These are phyloP conservation scores for Nematostella vectensis DNA, from an alignment of 92 coral and sea anemone genomes.

Conservation along the genomic window DNA sequence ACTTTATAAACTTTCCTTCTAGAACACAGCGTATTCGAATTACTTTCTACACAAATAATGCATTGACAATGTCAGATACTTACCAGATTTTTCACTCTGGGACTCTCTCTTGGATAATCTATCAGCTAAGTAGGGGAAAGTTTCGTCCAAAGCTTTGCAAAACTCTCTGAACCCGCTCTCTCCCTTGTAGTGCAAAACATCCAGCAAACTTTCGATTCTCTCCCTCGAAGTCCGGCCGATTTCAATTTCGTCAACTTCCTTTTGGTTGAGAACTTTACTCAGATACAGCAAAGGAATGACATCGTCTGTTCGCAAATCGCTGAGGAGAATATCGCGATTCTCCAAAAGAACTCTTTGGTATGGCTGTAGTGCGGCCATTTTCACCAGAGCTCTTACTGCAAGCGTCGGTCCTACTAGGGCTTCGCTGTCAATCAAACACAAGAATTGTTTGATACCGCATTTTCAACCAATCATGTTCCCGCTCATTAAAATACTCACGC, in stretches of 20 bases:
- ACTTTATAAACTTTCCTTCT: too few relatives aligned
- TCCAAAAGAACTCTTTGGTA: conserved; percentile 70
- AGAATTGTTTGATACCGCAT: conserved; percentile 25
- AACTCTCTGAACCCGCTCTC: conserved; percentile 71
- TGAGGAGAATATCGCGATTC: conserved; percentile 61
- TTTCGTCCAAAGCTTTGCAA: conserved; percentile 61
- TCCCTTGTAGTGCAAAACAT: conserved; percentile 79
- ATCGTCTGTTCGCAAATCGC: conserved; percentile 55
- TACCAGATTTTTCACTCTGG: conserved; percentile 55
- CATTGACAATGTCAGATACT: too few relatives aligned
- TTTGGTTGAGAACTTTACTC: conserved; percentile 50
- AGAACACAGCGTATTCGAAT: conserved; percentile 1
- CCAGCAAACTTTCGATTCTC: conserved; percentile 65
- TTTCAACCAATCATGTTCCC: conserved; percentile 43
- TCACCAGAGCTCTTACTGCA: conserved; percentile 10
- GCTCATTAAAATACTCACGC: conserved; percentile 8
- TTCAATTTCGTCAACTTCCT: conserved; percentile 67
- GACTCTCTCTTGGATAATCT: conserved; percentile 48
- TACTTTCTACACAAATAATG: too few relatives aligned
- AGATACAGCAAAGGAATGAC: conserved; percentile 55
- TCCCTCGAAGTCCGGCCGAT: conserved; percentile 63
- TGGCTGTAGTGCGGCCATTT: conserved; percentile 78
- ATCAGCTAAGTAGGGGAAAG: conserved; percentile 60
- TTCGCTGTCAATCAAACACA: conserved; percentile 69
- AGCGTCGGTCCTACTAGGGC: conserved; percentile 12